Conservation (phyloP, 2,888 invertebrate species). For the Neocrepidodera transversa region DNA sequence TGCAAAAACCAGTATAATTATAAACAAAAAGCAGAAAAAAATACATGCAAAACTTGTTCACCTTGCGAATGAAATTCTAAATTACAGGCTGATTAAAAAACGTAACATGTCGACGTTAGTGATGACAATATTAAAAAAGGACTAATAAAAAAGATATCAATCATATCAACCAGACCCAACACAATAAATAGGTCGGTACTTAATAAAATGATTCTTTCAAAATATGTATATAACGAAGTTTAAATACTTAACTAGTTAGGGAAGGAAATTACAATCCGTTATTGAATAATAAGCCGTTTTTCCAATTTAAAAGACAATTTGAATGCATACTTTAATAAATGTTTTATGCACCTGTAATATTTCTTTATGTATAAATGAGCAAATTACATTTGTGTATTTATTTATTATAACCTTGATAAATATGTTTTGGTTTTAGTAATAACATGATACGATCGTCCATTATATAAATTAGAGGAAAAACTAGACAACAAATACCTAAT, state of each 20-base stretch:
- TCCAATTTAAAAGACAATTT: constrained; percentile 6
- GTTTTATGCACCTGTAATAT: neutral
- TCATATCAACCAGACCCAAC: too few species aligned
- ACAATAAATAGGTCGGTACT: too few species aligned
- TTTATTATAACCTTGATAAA: constrained; percentile 2
- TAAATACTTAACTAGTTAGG: too few species aligned
- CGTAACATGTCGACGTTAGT: too few species aligned
- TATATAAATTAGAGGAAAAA: neutral
- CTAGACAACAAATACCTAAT: neutral
- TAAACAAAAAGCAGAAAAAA: neutral
- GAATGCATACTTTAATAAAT: neutral
- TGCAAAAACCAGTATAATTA: neutral
- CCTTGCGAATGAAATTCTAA: neutral
- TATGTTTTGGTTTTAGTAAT: constrained; percentile 3
- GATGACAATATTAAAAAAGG: too few species aligned
- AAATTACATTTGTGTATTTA: too few species aligned
- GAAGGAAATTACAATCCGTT: neutral
- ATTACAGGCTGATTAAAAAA: neutral
- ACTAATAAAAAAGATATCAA: too few species aligned
- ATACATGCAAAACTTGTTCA: neutral
- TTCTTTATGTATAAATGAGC: neutral
- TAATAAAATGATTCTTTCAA: too few species aligned
- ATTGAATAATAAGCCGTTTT: neutral
- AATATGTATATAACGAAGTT: too few species aligned
- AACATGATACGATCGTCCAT: neutral